phyloP scores from a whole-genome alignment of 2,113 vertebrate genomes.

The Pseudorhombus dupliciocellatus region DNA sequence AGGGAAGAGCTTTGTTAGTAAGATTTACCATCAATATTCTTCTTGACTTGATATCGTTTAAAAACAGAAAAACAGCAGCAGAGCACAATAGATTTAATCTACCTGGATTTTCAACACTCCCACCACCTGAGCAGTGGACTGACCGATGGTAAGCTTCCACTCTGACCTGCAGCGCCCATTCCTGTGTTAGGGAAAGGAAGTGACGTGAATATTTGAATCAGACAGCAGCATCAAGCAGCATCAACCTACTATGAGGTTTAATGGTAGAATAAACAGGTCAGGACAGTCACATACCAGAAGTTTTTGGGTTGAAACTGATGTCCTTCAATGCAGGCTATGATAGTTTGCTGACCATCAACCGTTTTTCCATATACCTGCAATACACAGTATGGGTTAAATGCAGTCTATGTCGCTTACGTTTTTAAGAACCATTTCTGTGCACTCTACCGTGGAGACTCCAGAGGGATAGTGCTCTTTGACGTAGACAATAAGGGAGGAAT shows the following conservation, averaged over 20 bases:
- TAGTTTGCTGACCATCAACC: conserved; percentile 96
- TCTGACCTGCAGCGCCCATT: conserved; percentile 98
- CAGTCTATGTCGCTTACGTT: neutral
- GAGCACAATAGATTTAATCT: conserved; percentile 19
- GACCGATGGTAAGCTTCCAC: conserved; percentile 96
- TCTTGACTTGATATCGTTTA: neutral
- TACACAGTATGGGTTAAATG: conserved; percentile 15
- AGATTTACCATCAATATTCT: conserved; percentile 6
- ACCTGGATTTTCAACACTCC: conserved; percentile 99
- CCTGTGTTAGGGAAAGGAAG: conserved; percentile 77
- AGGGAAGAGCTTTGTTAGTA: neutral
- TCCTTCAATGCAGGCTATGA: conserved; percentile 97
- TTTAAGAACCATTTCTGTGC: neutral
- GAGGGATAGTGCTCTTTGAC: conserved; percentile 97
- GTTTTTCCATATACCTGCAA: conserved; percentile 96
- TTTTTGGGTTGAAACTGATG: conserved; percentile 99
- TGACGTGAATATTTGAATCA: neutral
- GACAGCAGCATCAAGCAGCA: neutral
- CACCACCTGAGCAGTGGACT: conserved; percentile 94
- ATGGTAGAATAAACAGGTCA: neutral
- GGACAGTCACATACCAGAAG: conserved; percentile 86
- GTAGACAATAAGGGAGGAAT: conserved; percentile 89
- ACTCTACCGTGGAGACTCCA: conserved; percentile 92
- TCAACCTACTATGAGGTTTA: neutral
- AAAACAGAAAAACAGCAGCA: too few relatives aligned